Percentiles rank a stretch among this genome's conserved stretches.
Conservation (phyloP, 1,140 invertebrate genomes). For the Monochamus saltuarius region DNA sequence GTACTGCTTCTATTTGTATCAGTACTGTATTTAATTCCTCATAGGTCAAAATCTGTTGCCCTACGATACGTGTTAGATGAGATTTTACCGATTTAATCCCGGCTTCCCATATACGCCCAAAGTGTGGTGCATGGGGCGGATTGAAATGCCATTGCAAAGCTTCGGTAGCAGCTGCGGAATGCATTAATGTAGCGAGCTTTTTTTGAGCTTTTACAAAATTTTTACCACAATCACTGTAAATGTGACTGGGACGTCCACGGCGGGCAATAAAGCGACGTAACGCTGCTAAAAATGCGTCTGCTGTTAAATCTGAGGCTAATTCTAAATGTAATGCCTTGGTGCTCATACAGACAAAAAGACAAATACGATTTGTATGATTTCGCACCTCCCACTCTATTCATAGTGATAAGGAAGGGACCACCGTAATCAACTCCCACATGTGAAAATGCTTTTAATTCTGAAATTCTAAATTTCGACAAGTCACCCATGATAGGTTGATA, state of each 20-base stretch:
- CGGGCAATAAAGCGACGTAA: conserved; percentile 42
- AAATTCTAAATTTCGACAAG: conserved; percentile 34
- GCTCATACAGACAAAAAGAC: conserved; percentile 10
- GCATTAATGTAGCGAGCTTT: conserved; percentile 16
- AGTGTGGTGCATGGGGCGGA: conserved; percentile 30
- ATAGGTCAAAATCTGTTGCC: conserved; percentile 32
- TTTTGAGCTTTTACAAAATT: conserved; percentile 38
- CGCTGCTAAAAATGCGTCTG: conserved; percentile 40
- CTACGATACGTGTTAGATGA: conserved; percentile 41
- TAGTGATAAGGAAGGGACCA: conserved; percentile 12
- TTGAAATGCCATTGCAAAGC: conserved; percentile 18
- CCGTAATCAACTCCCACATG: conserved; percentile 15
- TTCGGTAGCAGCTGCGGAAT: neutral
- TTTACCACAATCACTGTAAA: conserved; percentile 39
- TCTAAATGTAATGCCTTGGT: conserved; percentile 42
- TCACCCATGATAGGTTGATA: conserved; percentile 24
- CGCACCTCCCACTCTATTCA: neutral
- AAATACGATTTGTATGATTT: conserved; percentile 7
- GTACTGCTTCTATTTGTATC: conserved; percentile 37
- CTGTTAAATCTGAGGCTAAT: conserved; percentile 36
- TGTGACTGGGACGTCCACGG: conserved; percentile 29
- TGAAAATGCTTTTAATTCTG: conserved; percentile 37
- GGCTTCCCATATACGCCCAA: conserved; percentile 53
- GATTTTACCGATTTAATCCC: conserved; percentile 49
- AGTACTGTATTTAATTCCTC: conserved; percentile 43